A percentile compares a stretch with the other conserved stretches of the same genome.
Evolutionary conservation across 2,888 invertebrate genomes (phyloP).

Genomic region (Adineta ricciae): DNA sequence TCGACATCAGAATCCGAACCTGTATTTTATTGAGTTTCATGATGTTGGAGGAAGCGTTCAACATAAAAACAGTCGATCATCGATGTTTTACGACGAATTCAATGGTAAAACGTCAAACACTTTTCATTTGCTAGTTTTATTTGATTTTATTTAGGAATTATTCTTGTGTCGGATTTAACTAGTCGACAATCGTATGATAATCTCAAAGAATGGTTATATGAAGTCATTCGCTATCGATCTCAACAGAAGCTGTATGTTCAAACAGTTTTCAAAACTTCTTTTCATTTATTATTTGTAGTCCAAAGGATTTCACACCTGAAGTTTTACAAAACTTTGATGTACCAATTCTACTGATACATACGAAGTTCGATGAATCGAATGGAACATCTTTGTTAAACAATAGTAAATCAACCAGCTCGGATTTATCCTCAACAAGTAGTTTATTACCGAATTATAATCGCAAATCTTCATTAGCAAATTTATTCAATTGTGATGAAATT

Average conservation of each 20-base stretch:
- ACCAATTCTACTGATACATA: neutral
- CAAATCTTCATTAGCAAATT: neutral
- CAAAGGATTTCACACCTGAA: neutral
- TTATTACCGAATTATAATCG: conserved; percentile 3
- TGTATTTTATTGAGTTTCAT: conserved; percentile 87
- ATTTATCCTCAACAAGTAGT: neutral
- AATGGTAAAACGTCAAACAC: conserved; percentile 59
- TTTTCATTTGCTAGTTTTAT: neutral
- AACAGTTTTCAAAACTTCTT: neutral
- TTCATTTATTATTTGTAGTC: too few relatives aligned
- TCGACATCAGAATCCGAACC: conserved; percentile 77
- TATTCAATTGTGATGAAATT: conserved; percentile 17
- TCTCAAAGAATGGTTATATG: conserved; percentile 79
- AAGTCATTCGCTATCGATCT: conserved; percentile 58
- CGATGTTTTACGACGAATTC: conserved; percentile 79
- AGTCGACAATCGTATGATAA: conserved; percentile 90
- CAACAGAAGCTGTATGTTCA: neutral
- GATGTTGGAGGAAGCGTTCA: conserved; percentile 88
- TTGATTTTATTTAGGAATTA: conserved; percentile 59
- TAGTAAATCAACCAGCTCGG: neutral
- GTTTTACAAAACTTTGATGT: neutral
- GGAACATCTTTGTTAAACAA: neutral
- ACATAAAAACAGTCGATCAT: conserved; percentile 76
- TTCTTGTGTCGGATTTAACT: conserved; percentile 88
- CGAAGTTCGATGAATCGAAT: conserved; percentile 11